These are phyloP conservation scores for Cepphus grylle DNA, from an alignment of 2,113 vertebrate genomes.

Conservation along the genomic window DNA sequence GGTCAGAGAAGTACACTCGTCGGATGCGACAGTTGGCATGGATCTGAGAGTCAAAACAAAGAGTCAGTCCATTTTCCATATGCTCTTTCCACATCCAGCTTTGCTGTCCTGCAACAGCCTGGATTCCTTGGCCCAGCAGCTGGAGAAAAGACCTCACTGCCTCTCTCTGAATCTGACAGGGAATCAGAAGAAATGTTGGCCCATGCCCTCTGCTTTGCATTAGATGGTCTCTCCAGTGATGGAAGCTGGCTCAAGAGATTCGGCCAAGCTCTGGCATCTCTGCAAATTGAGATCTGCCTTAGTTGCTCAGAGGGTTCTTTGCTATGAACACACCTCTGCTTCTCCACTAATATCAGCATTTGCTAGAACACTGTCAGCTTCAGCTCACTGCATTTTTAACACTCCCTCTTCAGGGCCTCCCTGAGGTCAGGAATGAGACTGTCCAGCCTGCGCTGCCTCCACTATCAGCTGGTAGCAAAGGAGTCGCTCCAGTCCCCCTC, in stretches of 20 bases:
- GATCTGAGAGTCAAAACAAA: constrained; percentile 76
- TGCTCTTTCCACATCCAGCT: neutral
- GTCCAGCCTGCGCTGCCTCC: neutral
- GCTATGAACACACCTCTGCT: neutral
- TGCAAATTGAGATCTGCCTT: neutral
- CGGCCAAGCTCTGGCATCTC: neutral
- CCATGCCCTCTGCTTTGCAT: neutral
- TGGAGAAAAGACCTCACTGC: neutral
- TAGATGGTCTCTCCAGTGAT: neutral
- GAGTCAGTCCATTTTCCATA: neutral
- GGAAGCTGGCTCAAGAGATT: neutral
- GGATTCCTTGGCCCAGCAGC: neutral
- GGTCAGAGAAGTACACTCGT: constrained; percentile 95
- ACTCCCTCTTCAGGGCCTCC: neutral
- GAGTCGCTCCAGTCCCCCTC: neutral
- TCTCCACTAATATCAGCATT: neutral
- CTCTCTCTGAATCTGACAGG: neutral
- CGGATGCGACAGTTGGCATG: constrained; percentile 96
- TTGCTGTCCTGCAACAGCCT: neutral
- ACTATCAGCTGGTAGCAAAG: neutral
- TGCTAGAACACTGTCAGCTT: neutral
- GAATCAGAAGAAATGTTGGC: neutral
- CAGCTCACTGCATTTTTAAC: neutral
- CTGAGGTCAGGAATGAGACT: neutral
- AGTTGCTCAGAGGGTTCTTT: neutral